These are phyloP conservation scores for Tetraneura akinire DNA, from an alignment of 1,140 invertebrate species.

Conservation along the genomic window DNA sequence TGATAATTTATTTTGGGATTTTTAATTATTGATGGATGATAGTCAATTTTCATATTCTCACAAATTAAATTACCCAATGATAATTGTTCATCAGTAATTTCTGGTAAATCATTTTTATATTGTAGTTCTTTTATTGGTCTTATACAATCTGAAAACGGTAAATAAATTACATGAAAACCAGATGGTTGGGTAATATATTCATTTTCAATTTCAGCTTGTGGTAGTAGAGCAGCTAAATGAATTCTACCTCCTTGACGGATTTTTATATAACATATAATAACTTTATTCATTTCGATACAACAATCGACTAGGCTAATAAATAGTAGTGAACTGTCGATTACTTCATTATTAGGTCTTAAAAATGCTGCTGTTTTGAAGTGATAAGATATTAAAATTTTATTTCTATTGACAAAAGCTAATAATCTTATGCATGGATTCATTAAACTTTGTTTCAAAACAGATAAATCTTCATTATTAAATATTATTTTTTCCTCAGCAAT, in stretches of 20 bases:
- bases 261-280: constrained; percentile 34
- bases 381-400: constrained; percentile 20
- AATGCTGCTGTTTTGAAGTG: constrained; percentile 29
- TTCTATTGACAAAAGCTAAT: constrained; percentile 31
- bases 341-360: constrained; percentile 15
- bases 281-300: constrained; percentile 47
- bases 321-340: background rate
- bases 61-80: background rate
- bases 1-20: constrained; percentile 50
- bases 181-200: constrained; percentile 5
- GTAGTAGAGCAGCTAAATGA: constrained; percentile 31
- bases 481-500: background rate
- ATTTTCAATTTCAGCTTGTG: constrained; percentile 38
- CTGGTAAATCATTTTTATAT: too few relatives aligned
- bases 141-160: constrained; percentile 40
- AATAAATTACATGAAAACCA: constrained; percentile 45
- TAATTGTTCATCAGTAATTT: background rate
- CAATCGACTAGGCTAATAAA: constrained; percentile 18
- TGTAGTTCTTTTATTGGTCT: background rate
- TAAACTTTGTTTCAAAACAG: background rate
- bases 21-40: constrained; percentile 19
- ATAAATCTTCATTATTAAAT: constrained; percentile 37
- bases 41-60: constrained; percentile 21
- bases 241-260: constrained; percentile 11
- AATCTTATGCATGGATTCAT: constrained; percentile 32